Conservation (phyloP, 2,797 vertebrate genomes). For the Brachymystax lenok region DNA sequence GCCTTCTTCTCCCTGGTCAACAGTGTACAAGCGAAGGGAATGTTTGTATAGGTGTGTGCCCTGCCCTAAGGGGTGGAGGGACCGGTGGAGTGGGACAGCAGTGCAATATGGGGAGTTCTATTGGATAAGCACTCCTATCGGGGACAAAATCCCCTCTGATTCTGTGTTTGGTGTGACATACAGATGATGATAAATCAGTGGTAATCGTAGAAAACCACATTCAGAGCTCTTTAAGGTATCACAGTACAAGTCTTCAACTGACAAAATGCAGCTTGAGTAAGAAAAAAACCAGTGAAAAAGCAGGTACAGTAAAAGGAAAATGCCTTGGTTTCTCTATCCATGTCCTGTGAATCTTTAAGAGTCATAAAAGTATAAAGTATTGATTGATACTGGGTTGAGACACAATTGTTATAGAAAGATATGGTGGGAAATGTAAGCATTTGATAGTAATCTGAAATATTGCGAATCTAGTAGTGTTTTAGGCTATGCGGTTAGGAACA, state of each 20-base stretch:
- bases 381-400: neutral
- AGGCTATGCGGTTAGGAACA: neutral
- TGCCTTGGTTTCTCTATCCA: too few species aligned
- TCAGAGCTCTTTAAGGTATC: too few species aligned
- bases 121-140: neutral
- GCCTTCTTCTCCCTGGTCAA: slow-evolving; percentile 27
- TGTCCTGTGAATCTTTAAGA: too few species aligned
- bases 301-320: neutral
- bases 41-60: slow-evolving; percentile 35
- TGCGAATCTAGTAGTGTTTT: neutral
- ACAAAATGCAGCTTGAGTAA: neutral
- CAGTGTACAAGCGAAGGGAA: slow-evolving; percentile 20
- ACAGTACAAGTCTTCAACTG: too few species aligned
- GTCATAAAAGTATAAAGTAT: neutral
- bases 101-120: slow-evolving; percentile 5
- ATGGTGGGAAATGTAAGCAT: neutral
- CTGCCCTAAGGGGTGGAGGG: slow-evolving; percentile 19
- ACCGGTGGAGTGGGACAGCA: neutral
- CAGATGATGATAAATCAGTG: neutral
- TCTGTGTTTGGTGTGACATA: neutral
- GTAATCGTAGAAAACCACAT: too few species aligned
- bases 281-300: neutral
- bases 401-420: neutral
- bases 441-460: neutral
- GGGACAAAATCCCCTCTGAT: neutral